phyloP scores from a whole-genome alignment of 1,140 invertebrate genomes.

The Drosophila aff. region DNA sequence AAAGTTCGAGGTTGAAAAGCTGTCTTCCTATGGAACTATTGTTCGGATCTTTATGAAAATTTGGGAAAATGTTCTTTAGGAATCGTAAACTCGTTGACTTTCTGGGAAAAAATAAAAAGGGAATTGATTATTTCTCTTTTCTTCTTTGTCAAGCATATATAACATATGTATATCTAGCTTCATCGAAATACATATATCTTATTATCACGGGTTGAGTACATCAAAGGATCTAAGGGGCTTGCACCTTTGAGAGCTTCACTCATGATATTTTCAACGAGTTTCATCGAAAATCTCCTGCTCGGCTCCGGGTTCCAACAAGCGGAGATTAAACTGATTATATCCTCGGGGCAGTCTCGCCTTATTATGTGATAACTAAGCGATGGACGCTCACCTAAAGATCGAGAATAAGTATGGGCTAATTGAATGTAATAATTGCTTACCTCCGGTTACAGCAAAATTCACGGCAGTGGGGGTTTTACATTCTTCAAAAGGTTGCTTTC shows the following conservation, averaged over 20 bases:
- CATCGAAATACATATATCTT: too few relatives aligned
- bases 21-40: too few relatives aligned
- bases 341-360: constrained; percentile 89
- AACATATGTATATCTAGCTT: too few relatives aligned
- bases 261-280: constrained; percentile 91
- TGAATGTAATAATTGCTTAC: constrained; percentile 51
- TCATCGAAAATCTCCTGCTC: constrained; percentile 93
- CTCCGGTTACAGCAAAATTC: constrained; percentile 95
- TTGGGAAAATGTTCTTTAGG: too few relatives aligned
- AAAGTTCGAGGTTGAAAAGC: too few relatives aligned
- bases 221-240: not conserved
- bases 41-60: too few relatives aligned
- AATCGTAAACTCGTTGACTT: too few relatives aligned
- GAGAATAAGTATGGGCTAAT: not conserved
- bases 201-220: not conserved
- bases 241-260: constrained; percentile 64
- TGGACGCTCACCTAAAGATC: constrained; percentile 89
- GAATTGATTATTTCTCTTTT: too few relatives aligned
- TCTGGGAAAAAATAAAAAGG: too few relatives aligned
- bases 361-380: constrained; percentile 87
- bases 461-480: constrained; percentile 93
- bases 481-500: constrained; percentile 95
- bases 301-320: constrained; percentile 95
- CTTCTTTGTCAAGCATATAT: too few relatives aligned
- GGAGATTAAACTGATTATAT: constrained; percentile 93